These are phyloP conservation scores for Paracentrotus lividus DNA, from an alignment of 53 echinoderm and acorn worm species.

Conservation along the genomic window DNA sequence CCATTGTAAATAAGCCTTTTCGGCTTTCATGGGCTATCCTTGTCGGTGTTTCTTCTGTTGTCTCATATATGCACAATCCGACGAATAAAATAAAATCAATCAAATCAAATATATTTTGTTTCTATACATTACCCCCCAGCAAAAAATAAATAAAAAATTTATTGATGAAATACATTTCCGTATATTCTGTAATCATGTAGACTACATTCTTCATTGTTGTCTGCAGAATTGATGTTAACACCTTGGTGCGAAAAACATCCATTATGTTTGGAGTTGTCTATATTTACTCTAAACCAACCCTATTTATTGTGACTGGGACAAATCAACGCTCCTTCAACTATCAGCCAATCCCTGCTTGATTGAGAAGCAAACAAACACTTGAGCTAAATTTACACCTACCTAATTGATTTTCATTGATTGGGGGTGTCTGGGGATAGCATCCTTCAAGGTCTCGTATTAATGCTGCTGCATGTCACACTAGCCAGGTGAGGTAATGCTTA, in stretches of 20 bases:
- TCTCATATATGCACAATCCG: no score
- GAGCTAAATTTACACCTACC: conserved; percentile 41
- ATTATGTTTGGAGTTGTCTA: neutral
- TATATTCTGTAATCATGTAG: neutral
- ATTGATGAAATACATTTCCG: neutral
- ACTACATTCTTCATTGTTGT: neutral
- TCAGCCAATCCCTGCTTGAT: neutral
- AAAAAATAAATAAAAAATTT: no score
- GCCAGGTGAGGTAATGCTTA: no score
- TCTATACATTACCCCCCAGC: no score
- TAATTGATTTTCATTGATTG: conserved; percentile 27
- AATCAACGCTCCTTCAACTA: conserved; percentile 12
- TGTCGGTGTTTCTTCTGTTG: no score
- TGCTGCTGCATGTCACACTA: no score
- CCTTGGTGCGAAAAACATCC: conserved; percentile 30
- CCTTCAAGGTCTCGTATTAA: neutral
- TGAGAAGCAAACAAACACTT: neutral
- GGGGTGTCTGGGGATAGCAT: neutral
- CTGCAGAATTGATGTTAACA: conserved; percentile 24
- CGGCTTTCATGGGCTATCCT: no score
- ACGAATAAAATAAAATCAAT: no score
- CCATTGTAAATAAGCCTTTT: no score
- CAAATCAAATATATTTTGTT: no score
- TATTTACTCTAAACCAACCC: neutral
- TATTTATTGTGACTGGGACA: neutral